Conservation (phyloP, 35 echinoderm and acorn worm species). For the Apostichopus californicus region DNA sequence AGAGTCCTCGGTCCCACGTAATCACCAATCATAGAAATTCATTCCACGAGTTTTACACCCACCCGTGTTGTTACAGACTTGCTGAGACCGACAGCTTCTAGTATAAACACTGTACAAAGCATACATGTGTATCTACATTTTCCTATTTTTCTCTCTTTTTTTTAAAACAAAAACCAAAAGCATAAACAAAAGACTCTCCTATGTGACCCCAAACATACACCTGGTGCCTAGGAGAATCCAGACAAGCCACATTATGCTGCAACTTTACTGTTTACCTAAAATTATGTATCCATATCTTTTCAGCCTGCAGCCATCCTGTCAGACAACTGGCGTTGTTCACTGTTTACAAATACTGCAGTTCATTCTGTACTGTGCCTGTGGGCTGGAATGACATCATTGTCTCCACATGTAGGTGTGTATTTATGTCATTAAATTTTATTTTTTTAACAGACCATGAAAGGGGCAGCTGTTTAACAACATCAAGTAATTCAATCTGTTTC, state of each 20-base stretch:
- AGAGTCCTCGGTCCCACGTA: no score
- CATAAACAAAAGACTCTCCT: not conserved
- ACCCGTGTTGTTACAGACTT: no score
- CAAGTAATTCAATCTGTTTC: not conserved
- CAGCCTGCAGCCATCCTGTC: not conserved
- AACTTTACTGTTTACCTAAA: not conserved
- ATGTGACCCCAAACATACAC: not conserved
- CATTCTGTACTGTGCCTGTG: not conserved
- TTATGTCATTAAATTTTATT: conserved; percentile 20
- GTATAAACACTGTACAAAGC: no score
- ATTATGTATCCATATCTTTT: conserved; percentile 7
- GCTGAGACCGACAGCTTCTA: no score
- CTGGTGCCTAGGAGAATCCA: not conserved
- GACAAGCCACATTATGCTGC: not conserved
- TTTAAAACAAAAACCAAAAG: not conserved
- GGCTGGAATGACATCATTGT: not conserved
- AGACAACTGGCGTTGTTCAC: not conserved
- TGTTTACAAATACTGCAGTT: not conserved
- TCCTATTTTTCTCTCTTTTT: no score
- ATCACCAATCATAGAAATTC: no score
- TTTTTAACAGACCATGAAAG: conserved; percentile 1
- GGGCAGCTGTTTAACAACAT: conserved; percentile 4
- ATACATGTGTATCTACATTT: no score
- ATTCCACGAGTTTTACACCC: no score
- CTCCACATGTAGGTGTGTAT: conserved; percentile 16